Conservation (phyloP, 1,140 invertebrate species). For the Sarcophaga bullata region DNA sequence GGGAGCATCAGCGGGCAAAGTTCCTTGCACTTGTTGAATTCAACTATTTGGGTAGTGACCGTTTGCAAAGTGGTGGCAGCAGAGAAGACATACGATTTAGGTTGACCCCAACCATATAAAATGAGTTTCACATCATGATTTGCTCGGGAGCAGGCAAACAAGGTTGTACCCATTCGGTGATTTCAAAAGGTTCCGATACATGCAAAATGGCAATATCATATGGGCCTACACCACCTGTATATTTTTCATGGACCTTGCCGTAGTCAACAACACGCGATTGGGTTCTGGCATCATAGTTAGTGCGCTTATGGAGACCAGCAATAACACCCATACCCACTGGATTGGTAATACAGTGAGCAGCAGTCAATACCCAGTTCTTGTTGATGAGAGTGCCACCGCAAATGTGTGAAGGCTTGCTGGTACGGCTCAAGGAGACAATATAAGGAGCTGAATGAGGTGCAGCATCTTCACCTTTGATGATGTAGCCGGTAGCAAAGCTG, state of each 20-base stretch:
- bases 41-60: conserved; percentile 62
- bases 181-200: conserved; percentile 67
- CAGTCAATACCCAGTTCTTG: conserved; percentile 59
- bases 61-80: conserved; percentile 64
- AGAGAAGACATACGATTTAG: conserved; percentile 49
- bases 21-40: conserved; percentile 51
- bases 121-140: conserved; percentile 61
- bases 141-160: conserved; percentile 65
- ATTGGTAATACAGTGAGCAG: conserved; percentile 57
- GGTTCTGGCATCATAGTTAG: conserved; percentile 58
- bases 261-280: conserved; percentile 67
- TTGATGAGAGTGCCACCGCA: conserved; percentile 58
- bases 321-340: conserved; percentile 52
- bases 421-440: conserved; percentile 57
- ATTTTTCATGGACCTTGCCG: conserved; percentile 67
- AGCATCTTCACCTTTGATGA: conserved; percentile 63
- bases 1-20: conserved; percentile 54
- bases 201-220: conserved; percentile 74
- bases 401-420: conserved; percentile 55
- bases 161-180: conserved; percentile 68
- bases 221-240: conserved; percentile 67
- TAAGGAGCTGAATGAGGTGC: conserved; percentile 58
- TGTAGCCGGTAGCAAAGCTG: conserved; percentile 57
- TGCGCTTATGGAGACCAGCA: conserved; percentile 56
- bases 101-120: conserved; percentile 69